A percentile compares a stretch with the other conserved stretches of the same genome.
phyloP scores from a whole-genome alignment of 2,113 vertebrate species.

The Hydrochoerus hydrochaeris region DNA sequence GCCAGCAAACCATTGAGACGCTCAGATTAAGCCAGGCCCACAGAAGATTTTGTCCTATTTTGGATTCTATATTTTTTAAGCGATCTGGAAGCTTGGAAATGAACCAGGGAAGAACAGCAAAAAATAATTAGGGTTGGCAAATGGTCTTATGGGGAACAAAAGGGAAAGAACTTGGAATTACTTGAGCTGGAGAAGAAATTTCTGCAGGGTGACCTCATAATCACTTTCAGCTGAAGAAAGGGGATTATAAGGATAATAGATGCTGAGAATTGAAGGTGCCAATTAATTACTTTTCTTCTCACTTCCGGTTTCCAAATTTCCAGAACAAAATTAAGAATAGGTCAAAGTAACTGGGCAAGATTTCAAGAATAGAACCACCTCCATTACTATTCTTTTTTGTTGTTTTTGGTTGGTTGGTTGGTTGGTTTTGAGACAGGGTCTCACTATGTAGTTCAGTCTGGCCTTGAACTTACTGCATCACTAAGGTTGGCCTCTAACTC shows the following conservation, averaged over 20 bases:
- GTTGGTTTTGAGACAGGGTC: neutral
- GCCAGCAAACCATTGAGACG: conserved; percentile 43
- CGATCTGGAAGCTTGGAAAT: conserved; percentile 75
- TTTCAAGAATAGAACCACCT: conserved; percentile 6
- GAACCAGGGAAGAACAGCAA: conserved; percentile 72
- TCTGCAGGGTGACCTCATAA: conserved; percentile 76
- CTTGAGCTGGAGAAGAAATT: conserved; percentile 66
- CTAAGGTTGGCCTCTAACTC: neutral
- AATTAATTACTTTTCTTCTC: conserved; percentile 43
- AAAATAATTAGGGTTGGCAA: conserved; percentile 78
- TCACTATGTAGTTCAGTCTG: neutral
- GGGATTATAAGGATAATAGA: conserved; percentile 62
- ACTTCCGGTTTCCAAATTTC: conserved; percentile 47
- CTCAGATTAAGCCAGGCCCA: conserved; percentile 30
- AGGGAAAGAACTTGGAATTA: conserved; percentile 72
- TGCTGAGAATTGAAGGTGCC: neutral
- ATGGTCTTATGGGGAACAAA: conserved; percentile 65
- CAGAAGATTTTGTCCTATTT: conserved; percentile 65
- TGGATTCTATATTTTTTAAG: conserved; percentile 68
- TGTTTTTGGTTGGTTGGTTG: neutral
- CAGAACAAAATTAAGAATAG: neutral
- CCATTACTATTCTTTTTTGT: neutral
- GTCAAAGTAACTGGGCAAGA: neutral
- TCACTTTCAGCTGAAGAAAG: conserved; percentile 56
- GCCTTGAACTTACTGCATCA: neutral